Evolutionary conservation across 2,888 invertebrate species (phyloP).

Genomic region (Ypsolopha sequella): DNA sequence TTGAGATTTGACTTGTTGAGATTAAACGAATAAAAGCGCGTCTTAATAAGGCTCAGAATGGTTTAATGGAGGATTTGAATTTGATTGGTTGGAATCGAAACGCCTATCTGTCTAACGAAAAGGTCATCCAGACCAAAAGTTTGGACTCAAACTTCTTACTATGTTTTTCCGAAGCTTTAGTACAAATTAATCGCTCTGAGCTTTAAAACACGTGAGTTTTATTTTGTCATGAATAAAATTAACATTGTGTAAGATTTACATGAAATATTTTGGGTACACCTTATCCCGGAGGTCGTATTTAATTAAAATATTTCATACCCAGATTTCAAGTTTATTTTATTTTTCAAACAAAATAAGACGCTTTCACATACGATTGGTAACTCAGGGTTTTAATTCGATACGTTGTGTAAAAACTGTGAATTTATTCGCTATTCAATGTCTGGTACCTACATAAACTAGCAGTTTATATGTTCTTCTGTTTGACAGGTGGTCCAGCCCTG

Average conservation of each 20-base stretch:
- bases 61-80: background rate
- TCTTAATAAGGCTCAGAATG: background rate
- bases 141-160: background rate
- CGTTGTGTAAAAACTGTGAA: slow-evolving; percentile 52
- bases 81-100: background rate
- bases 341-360: slow-evolving; percentile 27
- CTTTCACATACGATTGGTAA: slow-evolving; percentile 16
- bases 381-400: slow-evolving; percentile 43
- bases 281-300: slow-evolving; percentile 9
- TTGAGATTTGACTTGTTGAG: slow-evolving; percentile 46
- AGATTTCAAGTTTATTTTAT: slow-evolving; percentile 19
- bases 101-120: background rate
- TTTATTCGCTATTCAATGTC: slow-evolving; percentile 42
- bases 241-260: slow-evolving; percentile 1
- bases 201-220: background rate
- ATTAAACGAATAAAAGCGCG: slow-evolving; percentile 48
- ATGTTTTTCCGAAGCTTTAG: background rate
- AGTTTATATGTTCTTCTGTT: slow-evolving; percentile 46
- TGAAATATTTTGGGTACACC: slow-evolving; percentile 4
- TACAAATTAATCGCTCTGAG: background rate
- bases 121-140: background rate
- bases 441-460: slow-evolving; percentile 45
- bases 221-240: slow-evolving; percentile 5
- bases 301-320: slow-evolving; percentile 9
- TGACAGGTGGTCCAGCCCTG: slow-evolving; percentile 39